phyloP scores from a whole-genome alignment of 37 sponge, comb jelly and placozoan species.

The Mnemiopsis leidyi region DNA sequence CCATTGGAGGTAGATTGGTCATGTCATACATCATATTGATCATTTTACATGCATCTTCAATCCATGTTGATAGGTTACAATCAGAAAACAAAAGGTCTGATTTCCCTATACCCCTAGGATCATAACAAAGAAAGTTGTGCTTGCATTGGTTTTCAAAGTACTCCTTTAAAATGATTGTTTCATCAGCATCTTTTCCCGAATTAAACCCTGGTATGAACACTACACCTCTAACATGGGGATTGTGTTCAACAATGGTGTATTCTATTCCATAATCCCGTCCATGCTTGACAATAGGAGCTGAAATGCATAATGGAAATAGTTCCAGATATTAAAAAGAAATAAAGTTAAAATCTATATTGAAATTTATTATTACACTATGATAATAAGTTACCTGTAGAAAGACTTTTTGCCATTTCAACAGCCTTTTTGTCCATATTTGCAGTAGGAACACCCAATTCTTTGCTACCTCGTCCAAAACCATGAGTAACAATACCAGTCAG shows the following conservation, averaged over 20 bases:
- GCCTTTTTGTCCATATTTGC: slow-evolving; percentile 62
- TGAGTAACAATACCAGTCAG: slow-evolving; percentile 9
- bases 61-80: neutral
- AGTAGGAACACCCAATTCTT: slow-evolving; percentile 39
- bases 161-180: neutral
- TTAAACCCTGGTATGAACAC: neutral
- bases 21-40: neutral
- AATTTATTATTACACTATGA: neutral
- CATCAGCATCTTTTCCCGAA: neutral
- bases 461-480: slow-evolving; percentile 57
- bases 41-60: neutral
- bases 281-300: neutral
- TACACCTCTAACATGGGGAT: neutral
- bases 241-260: neutral
- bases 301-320: neutral
- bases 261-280: neutral
- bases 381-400: slow-evolving; percentile 12
- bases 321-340: neutral
- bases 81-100: neutral
- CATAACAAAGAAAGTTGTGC: slow-evolving; percentile 3
- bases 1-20: neutral
- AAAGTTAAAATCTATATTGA: neutral
- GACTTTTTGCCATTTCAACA: neutral
- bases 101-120: neutral
- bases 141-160: neutral